These are phyloP conservation scores for Macrophya annulata DNA, from an alignment of 2,888 invertebrate species.

Conservation along the genomic window DNA sequence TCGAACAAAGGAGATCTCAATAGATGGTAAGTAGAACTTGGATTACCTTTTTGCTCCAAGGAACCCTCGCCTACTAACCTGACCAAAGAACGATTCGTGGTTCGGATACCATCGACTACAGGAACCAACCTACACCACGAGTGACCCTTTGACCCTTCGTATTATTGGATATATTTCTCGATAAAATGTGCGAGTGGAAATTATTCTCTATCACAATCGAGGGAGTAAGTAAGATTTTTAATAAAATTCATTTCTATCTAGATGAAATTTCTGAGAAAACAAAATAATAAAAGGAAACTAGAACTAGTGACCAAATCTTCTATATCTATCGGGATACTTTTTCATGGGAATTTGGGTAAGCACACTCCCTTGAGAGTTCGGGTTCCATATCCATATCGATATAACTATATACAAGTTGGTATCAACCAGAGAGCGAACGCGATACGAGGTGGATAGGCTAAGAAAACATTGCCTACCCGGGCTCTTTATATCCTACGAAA, in stretches of 20 bases:
- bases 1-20: conserved; percentile 15
- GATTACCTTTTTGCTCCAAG: conserved; percentile 12
- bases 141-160: not conserved
- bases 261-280: conserved; percentile 13
- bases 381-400: not conserved
- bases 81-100: conserved; percentile 33
- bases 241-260: not conserved
- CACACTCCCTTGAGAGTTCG: not conserved
- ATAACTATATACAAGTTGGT: not conserved
- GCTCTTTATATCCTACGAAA: conserved; percentile 1
- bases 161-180: not conserved
- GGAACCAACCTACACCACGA: not conserved
- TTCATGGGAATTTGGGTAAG: conserved; percentile 2
- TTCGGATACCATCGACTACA: conserved; percentile 19
- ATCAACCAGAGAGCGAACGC: not conserved
- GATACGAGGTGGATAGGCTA: conserved; percentile 20
- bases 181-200: not conserved
- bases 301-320: not conserved
- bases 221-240: not conserved
- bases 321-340: conserved; percentile 12
- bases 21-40: not conserved
- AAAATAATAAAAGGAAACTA: not conserved
- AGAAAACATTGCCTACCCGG: conserved; percentile 21
- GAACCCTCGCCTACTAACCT: conserved; percentile 8
- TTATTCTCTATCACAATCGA: not conserved